Conservation (phyloP, 2,888 invertebrate genomes). For the Hyles lineata region DNA sequence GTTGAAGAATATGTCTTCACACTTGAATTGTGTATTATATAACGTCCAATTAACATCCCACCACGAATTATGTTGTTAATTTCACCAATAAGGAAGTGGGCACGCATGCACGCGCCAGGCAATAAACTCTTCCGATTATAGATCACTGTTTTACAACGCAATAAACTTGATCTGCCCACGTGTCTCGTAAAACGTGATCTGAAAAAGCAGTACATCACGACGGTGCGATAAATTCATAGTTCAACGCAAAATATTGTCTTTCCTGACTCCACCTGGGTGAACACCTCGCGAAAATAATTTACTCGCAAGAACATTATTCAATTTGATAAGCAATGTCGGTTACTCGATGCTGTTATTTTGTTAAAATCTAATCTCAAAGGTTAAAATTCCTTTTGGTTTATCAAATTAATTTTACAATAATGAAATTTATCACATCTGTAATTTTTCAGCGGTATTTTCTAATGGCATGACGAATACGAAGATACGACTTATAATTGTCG, state of each 20-base stretch:
- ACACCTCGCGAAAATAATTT: conserved; percentile 6
- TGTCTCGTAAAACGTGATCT: conserved; percentile 35
- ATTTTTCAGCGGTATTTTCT: neutral
- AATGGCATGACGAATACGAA: neutral
- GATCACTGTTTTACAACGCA: conserved; percentile 58
- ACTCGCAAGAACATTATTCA: neutral
- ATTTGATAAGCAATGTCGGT: no score
- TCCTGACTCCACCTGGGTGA: conserved; percentile 11
- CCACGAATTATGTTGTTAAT: conserved; percentile 1
- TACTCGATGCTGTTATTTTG: neutral
- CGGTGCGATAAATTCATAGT: conserved; percentile 25
- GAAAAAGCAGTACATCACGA: conserved; percentile 29
- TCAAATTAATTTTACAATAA: no score
- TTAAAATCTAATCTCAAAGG: neutral
- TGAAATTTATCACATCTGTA: no score
- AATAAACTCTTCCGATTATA: conserved; percentile 56
- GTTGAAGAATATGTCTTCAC: neutral
- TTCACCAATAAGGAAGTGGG: conserved; percentile 43
- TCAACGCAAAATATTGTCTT: conserved; percentile 23
- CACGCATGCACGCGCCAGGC: conserved; percentile 40
- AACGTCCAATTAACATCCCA: neutral
- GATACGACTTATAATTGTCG: neutral
- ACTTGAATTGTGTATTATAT: neutral
- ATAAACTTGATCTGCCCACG: conserved; percentile 54
- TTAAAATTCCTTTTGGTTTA: no score